Conservation (phyloP, 2,888 invertebrate species). For the Dioctria linearis region DNA sequence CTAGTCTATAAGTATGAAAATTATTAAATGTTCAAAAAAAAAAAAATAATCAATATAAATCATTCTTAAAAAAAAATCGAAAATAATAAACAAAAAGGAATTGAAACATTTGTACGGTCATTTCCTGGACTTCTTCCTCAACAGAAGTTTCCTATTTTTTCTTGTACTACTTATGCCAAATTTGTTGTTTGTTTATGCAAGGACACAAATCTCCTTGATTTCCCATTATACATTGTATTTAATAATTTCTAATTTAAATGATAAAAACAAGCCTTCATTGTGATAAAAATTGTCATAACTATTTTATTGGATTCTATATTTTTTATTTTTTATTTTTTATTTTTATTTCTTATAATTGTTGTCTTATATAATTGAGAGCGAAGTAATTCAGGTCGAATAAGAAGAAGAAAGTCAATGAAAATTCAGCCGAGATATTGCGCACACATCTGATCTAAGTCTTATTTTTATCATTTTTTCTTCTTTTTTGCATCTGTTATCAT, state of each 20-base stretch:
- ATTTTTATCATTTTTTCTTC: conserved; percentile 32
- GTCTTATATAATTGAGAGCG: conserved; percentile 10
- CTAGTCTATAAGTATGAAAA: conserved; percentile 21
- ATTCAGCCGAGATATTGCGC: conserved; percentile 44
- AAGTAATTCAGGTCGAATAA: conserved; percentile 3
- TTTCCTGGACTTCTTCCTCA: conserved; percentile 12
- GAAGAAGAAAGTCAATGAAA: not conserved
- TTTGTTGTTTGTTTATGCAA: conserved; percentile 9
- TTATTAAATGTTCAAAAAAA: conserved; percentile 10
- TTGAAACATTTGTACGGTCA: conserved; percentile 41
- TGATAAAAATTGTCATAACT: not conserved
- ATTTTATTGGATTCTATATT: not conserved
- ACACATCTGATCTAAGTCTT: conserved; percentile 43
- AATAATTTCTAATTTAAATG: conserved; percentile 30
- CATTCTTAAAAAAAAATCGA: not conserved
- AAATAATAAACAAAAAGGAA: not conserved
- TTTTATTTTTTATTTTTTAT: conserved; percentile 19
- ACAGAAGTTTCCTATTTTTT: not conserved
- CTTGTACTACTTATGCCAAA: conserved; percentile 33
- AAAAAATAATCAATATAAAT: not conserved
- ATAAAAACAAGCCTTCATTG: not conserved
- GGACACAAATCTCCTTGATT: conserved; percentile 18
- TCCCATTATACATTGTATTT: conserved; percentile 13
- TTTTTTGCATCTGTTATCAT: conserved; percentile 24
- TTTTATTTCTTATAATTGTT: conserved; percentile 33